phyloP scores from a whole-genome alignment of 2,888 invertebrate species.

The Latrodectus elegans region DNA sequence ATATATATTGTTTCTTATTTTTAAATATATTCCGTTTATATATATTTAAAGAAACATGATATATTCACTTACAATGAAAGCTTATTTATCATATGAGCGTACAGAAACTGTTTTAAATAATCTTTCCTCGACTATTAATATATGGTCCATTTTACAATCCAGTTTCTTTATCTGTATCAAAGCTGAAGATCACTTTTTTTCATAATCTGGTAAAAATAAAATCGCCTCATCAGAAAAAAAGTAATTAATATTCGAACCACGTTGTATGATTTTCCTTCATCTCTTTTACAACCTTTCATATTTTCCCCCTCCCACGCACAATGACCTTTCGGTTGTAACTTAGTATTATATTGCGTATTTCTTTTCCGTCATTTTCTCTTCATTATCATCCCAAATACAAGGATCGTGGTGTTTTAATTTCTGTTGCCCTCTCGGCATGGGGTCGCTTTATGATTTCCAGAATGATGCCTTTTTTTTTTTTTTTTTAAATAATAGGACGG shows the following conservation, averaged over 20 bases:
- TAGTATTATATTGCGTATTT: neutral
- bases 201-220: too few species aligned
- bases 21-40: too few species aligned
- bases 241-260: neutral
- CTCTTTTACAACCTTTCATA: neutral
- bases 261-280: neutral
- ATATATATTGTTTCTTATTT: too few species aligned
- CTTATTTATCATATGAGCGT: too few species aligned
- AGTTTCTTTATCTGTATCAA: too few species aligned
- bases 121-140: too few species aligned
- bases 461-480: neutral
- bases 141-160: too few species aligned
- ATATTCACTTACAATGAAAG: too few species aligned
- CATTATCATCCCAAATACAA: neutral
- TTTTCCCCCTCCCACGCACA: neutral
- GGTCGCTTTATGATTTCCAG: slow-evolving; percentile 1
- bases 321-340: neutral
- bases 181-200: too few species aligned
- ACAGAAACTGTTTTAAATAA: too few species aligned
- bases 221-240: neutral
- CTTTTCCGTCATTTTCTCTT: neutral
- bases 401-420: slow-evolving; percentile 1
- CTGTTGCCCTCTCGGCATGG: neutral
- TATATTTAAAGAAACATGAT: too few species aligned
- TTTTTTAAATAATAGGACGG: too few species aligned